phyloP scores from a whole-genome alignment of 2,113 vertebrate genomes.

The Neotoma lepida region DNA sequence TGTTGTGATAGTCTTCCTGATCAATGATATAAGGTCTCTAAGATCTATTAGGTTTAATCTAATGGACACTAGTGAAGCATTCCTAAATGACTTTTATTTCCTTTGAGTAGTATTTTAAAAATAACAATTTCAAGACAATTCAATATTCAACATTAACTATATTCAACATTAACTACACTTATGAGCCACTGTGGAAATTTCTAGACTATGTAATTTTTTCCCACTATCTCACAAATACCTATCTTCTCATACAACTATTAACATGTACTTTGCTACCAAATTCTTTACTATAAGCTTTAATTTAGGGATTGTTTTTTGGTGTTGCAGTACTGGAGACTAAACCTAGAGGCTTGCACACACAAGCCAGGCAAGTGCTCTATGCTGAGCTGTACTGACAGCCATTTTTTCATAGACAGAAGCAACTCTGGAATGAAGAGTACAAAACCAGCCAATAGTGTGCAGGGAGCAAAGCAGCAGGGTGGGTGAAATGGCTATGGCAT shows the following conservation, averaged over 20 bases:
- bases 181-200: conserved; percentile 77
- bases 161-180: conserved; percentile 80
- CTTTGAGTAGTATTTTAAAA: conserved; percentile 48
- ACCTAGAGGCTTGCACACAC: background rate
- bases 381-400: background rate
- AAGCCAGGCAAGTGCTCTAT: background rate
- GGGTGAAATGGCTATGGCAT: no score
- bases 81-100: conserved; percentile 31
- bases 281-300: background rate
- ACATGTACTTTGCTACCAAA: background rate
- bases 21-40: conserved; percentile 45
- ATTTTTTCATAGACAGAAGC: background rate
- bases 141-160: conserved; percentile 80
- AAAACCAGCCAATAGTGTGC: background rate
- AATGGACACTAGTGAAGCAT: conserved; percentile 13
- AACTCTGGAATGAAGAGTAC: background rate
- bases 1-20: conserved; percentile 18
- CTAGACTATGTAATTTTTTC: conserved; percentile 65
- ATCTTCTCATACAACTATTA: background rate
- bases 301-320: background rate
- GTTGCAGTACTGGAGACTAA: background rate
- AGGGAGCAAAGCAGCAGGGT: background rate
- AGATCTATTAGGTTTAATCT: conserved; percentile 40
- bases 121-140: conserved; percentile 81
- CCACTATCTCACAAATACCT: conserved; percentile 4